Conservation (phyloP, 2,797 vertebrate genomes). For the Malacoctenus gilli region DNA sequence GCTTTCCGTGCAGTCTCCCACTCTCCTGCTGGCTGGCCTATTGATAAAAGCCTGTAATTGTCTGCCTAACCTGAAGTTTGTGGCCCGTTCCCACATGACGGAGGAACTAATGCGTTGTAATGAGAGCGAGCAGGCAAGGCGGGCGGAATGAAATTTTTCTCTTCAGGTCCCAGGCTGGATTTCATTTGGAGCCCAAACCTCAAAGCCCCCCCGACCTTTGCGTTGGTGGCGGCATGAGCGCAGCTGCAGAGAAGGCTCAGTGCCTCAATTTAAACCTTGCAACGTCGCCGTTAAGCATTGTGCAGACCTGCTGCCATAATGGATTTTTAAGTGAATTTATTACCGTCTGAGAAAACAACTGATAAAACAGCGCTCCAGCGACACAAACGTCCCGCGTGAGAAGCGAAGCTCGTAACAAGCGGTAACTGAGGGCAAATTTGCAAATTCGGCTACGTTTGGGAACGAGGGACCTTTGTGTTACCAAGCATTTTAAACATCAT, state of each 20-base stretch:
- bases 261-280: constrained; percentile 14
- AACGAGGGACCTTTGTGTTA: no score
- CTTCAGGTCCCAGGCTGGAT: constrained; percentile 29
- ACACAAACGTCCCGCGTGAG: no score
- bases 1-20: constrained; percentile 11
- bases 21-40: constrained; percentile 26
- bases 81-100: constrained; percentile 36
- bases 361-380: no score
- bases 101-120: constrained; percentile 51
- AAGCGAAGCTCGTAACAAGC: no score
- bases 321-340: no score
- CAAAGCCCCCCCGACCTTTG: no score
- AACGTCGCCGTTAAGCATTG: background rate
- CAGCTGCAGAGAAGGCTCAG: constrained; percentile 19
- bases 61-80: constrained; percentile 33
- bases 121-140: constrained; percentile 31
- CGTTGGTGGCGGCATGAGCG: constrained; percentile 10
- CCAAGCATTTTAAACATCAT: no score
- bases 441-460: no score
- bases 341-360: no score
- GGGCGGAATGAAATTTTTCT: constrained; percentile 44
- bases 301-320: no score
- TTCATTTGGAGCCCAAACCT: no score
- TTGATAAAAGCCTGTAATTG: constrained; percentile 48
- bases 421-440: no score